Conservation (phyloP, 2,113 vertebrate genomes). For the Oryzias javanicus region DNA sequence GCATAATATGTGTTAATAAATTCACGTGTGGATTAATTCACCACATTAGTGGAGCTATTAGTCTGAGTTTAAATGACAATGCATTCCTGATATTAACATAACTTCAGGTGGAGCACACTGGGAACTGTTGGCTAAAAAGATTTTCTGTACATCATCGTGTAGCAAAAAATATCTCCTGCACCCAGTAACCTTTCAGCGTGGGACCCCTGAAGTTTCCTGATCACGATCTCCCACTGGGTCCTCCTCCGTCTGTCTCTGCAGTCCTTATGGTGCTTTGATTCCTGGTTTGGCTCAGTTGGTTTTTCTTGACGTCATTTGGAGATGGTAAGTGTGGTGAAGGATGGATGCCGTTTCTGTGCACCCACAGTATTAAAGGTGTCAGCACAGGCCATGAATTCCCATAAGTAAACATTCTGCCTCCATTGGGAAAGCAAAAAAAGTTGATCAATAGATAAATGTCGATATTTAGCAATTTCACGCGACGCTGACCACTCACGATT, state of each 20-base stretch:
- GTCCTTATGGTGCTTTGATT: too few species aligned
- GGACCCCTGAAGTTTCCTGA: slow-evolving; percentile 12
- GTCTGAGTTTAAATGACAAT: slow-evolving; percentile 35
- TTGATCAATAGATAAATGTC: slow-evolving; percentile 23
- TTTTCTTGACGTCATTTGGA: neutral
- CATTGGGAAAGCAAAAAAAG: neutral
- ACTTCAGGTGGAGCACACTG: slow-evolving; percentile 34
- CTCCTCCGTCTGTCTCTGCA: slow-evolving; percentile 2
- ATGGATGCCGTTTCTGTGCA: neutral
- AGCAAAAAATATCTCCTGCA: slow-evolving; percentile 19
- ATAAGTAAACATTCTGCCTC: neutral
- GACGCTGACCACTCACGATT: slow-evolving; percentile 17
- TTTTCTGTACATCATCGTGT: slow-evolving; percentile 9
- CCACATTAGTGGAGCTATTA: slow-evolving; percentile 28
- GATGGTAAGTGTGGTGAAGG: neutral
- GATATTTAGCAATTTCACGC: slow-evolving; percentile 23
- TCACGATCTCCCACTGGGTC: slow-evolving; percentile 3
- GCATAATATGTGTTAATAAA: slow-evolving; percentile 30
- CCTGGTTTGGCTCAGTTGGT: neutral
- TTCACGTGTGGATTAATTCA: slow-evolving; percentile 31
- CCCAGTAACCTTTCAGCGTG: slow-evolving; percentile 18
- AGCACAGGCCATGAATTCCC: neutral
- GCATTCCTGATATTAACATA: slow-evolving; percentile 30
- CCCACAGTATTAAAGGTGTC: neutral
- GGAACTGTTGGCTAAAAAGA: slow-evolving; percentile 16